Conservation (phyloP, 2,888 invertebrate genomes). For the Seira sanloemensis region DNA sequence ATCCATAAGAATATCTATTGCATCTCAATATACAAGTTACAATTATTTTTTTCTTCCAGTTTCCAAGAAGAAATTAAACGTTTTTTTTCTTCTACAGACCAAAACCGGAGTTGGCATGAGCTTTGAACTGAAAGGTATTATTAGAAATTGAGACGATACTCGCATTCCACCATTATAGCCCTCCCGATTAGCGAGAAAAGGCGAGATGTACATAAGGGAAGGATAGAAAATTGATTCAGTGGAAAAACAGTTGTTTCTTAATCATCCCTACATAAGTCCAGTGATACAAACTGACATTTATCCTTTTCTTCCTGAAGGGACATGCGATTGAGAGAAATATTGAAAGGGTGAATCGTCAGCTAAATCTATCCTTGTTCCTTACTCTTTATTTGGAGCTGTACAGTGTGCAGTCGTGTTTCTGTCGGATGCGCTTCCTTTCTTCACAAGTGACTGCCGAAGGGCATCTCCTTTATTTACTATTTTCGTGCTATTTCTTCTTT, state of each 20-base stretch:
- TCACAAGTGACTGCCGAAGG: background rate
- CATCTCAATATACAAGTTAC: too few species aligned
- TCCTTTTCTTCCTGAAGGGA: background rate
- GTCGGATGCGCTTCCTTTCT: background rate
- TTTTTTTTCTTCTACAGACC: too few species aligned
- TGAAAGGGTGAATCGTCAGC: constrained; percentile 12
- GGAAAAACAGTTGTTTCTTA: constrained; percentile 6
- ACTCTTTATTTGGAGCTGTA: too few species aligned
- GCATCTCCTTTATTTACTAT: constrained; percentile 20
- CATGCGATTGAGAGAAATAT: background rate
- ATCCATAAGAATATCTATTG: too few species aligned
- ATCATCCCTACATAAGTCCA: background rate
- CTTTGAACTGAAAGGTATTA: too few species aligned
- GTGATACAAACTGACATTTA: constrained; percentile 12
- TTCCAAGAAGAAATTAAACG: too few species aligned
- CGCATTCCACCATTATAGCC: too few species aligned
- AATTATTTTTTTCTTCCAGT: too few species aligned
- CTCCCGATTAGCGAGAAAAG: too few species aligned
- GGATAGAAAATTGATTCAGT: constrained; percentile 1
- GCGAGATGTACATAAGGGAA: too few species aligned
- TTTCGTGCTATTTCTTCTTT: background rate
- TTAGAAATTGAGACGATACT: too few species aligned
- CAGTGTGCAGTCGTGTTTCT: background rate
- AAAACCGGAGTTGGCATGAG: too few species aligned
- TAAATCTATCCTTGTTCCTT: background rate